Evolutionary conservation across 2,888 invertebrate species (phyloP).

Genomic region (Adela reaumurella): DNA sequence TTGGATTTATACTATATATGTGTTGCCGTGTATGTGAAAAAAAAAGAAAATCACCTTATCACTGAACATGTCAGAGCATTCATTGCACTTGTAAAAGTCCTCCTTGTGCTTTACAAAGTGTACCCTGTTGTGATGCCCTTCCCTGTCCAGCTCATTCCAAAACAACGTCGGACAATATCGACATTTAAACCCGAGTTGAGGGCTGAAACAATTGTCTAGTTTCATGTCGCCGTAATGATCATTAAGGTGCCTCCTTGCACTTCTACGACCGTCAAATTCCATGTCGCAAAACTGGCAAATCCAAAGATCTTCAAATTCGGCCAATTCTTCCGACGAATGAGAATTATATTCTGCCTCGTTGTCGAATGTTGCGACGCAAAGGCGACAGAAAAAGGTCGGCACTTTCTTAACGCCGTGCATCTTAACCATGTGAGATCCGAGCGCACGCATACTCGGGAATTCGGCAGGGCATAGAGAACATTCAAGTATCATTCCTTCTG

Average conservation of each 20-base stretch:
- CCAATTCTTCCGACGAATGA: slow-evolving; percentile 29
- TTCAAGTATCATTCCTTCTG: too few relatives aligned
- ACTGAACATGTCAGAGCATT: slow-evolving; percentile 34
- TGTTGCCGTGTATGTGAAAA: too few relatives aligned
- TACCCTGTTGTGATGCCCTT: slow-evolving; percentile 34
- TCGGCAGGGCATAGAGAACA: slow-evolving; percentile 32
- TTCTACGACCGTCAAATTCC: slow-evolving; percentile 36
- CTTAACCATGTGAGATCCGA: slow-evolving; percentile 32
- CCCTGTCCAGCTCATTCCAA: slow-evolving; percentile 49
- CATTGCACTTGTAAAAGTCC: slow-evolving; percentile 37
- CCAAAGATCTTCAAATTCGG: slow-evolving; percentile 43
- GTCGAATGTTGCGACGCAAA: slow-evolving; percentile 38
- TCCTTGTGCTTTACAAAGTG: slow-evolving; percentile 31
- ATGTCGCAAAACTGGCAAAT: slow-evolving; percentile 51
- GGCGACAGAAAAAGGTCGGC: slow-evolving; percentile 34
- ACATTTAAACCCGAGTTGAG: slow-evolving; percentile 49
- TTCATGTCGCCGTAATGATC: slow-evolving; percentile 28
- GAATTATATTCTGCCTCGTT: slow-evolving; percentile 26
- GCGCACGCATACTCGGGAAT: slow-evolving; percentile 19
- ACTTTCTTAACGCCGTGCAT: slow-evolving; percentile 32
- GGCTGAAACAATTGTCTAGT: slow-evolving; percentile 42
- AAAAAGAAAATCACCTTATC: slow-evolving; percentile 32
- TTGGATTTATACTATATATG: too few relatives aligned
- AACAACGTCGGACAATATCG: slow-evolving; percentile 43
- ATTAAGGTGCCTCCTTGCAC: slow-evolving; percentile 30